phyloP scores from a whole-genome alignment of 2,888 invertebrate species.

The Oxytorus armatus region DNA sequence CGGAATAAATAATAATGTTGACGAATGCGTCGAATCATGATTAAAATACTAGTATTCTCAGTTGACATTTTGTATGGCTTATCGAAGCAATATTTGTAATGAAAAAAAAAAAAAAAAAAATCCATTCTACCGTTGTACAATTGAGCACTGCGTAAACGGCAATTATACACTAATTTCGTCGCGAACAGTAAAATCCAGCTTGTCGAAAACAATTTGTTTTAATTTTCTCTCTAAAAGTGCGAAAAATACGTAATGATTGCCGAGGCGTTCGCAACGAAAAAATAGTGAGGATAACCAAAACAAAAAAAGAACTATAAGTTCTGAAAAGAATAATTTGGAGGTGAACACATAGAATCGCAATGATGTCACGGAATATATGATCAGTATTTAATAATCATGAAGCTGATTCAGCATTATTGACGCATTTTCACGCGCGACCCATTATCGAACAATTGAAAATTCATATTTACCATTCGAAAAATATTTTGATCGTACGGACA shows the following conservation, averaged over 20 bases:
- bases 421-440: neutral
- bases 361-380: neutral
- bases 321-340: conserved; percentile 7
- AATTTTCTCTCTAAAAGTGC: neutral
- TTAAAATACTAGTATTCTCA: too few species aligned
- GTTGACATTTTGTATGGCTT: neutral
- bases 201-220: conserved; percentile 15
- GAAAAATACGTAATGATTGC: conserved; percentile 4
- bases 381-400: too few species aligned
- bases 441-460: neutral
- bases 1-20: too few species aligned
- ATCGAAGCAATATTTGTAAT: neutral
- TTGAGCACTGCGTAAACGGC: neutral
- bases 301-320: neutral
- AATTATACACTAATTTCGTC: neutral
- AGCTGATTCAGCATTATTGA: too few species aligned
- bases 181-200: neutral
- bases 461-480: neutral
- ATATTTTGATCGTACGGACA: neutral
- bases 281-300: neutral
- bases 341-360: neutral
- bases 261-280: neutral
- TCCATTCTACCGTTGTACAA: neutral
- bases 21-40: too few species aligned
- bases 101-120: neutral